Percentiles rank a stretch among this genome's conserved stretches.
These are phyloP conservation scores for Gadopsis bispinosus DNA, from an alignment of 2,797 vertebrate genomes.

Conservation along the genomic window DNA sequence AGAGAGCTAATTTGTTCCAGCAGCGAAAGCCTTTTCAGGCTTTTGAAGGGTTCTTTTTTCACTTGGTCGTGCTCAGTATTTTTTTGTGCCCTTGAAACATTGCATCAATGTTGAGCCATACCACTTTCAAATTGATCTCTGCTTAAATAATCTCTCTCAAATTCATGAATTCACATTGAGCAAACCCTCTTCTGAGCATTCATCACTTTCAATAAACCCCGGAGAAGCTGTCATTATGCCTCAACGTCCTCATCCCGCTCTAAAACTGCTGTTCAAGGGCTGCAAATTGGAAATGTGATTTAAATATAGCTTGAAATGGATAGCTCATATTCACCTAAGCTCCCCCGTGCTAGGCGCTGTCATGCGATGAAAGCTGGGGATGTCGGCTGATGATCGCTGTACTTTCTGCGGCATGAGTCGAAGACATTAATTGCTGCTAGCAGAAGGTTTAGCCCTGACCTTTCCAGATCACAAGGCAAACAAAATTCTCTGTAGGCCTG, in stretches of 20 bases:
- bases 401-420: constrained; percentile 62
- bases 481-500: constrained; percentile 71
- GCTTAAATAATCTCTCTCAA: constrained; percentile 85
- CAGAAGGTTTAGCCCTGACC: constrained; percentile 81
- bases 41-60: constrained; percentile 52
- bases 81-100: constrained; percentile 78
- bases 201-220: constrained; percentile 84
- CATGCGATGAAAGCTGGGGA: constrained; percentile 64
- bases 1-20: constrained; percentile 76
- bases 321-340: constrained; percentile 83
- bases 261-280: constrained; percentile 81
- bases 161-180: constrained; percentile 84
- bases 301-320: constrained; percentile 83
- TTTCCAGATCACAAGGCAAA: constrained; percentile 83
- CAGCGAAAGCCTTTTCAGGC: constrained; percentile 64
- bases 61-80: constrained; percentile 49
- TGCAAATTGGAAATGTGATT: constrained; percentile 86
- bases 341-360: constrained; percentile 58
- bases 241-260: constrained; percentile 76
- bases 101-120: constrained; percentile 71
- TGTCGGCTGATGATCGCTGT: constrained; percentile 61
- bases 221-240: constrained; percentile 83
- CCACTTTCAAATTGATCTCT: constrained; percentile 81
- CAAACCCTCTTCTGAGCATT: constrained; percentile 78
- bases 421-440: constrained; percentile 80